Evolutionary conservation across 2,797 vertebrate species (phyloP).

Genomic region (Myripristis jacobus): DNA sequence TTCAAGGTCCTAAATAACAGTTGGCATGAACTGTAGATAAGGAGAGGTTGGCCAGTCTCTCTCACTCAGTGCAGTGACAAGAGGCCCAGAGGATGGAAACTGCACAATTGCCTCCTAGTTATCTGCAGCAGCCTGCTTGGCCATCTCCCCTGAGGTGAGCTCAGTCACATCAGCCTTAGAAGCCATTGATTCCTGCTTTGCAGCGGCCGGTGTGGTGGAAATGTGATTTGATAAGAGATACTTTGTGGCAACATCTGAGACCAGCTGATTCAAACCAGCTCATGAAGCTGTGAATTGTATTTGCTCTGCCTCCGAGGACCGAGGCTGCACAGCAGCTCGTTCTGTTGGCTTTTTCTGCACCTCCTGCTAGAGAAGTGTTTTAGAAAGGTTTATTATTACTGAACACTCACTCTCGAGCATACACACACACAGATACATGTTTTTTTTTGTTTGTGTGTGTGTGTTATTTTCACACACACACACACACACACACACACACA

Average conservation of each 20-base stretch:
- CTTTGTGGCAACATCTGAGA: slow-evolving; percentile 34
- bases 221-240: slow-evolving; percentile 43
- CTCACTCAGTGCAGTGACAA: slow-evolving; percentile 5
- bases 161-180: slow-evolving; percentile 30
- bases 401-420: no score
- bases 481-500: no score
- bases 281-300: background rate
- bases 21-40: background rate
- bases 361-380: no score
- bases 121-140: slow-evolving; percentile 22
- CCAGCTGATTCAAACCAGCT: slow-evolving; percentile 39
- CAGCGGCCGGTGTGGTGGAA: slow-evolving; percentile 29
- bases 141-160: slow-evolving; percentile 19
- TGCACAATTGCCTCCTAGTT: slow-evolving; percentile 20
- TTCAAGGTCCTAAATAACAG: no score
- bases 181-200: slow-evolving; percentile 40
- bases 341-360: no score
- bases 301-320: no score
- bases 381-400: no score
- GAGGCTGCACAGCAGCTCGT: no score
- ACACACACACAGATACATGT: no score
- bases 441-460: no score
- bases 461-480: no score
- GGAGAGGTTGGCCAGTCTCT: background rate
- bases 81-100: slow-evolving; percentile 9